phyloP scores from a whole-genome alignment of 2,797 vertebrate species.

The Tiaroga cobitis region DNA sequence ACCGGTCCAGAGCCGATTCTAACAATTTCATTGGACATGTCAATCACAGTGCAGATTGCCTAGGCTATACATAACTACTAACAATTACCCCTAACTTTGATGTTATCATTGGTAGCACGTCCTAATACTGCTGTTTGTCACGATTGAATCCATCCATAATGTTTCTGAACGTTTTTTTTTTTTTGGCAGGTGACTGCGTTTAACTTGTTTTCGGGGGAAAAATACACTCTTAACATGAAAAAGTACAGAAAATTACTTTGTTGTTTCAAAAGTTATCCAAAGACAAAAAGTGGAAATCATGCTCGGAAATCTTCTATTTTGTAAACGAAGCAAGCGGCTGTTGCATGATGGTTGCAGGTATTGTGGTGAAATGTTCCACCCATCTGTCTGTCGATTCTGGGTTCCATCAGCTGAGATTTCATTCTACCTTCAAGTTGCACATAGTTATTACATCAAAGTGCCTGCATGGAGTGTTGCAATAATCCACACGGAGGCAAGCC shows the following conservation, averaged over 20 bases:
- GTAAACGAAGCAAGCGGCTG: constrained; percentile 33
- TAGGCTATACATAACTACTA: neutral
- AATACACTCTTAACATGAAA: neutral
- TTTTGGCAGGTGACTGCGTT: no score
- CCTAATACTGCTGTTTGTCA: neutral
- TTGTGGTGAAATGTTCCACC: constrained; percentile 55
- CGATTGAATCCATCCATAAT: neutral
- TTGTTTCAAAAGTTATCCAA: neutral
- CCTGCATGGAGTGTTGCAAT: constrained; percentile 72
- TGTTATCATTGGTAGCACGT: neutral
- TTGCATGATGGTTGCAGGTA: constrained; percentile 33
- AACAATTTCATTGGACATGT: neutral
- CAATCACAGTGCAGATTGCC: neutral
- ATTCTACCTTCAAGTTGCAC: constrained; percentile 69
- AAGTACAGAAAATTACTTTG: neutral
- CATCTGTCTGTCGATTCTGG: constrained; percentile 64
- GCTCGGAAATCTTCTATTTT: constrained; percentile 18
- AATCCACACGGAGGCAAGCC: constrained; percentile 66
- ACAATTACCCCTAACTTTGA: neutral
- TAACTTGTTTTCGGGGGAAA: neutral
- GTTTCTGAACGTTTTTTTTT: neutral
- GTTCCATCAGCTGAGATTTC: constrained; percentile 68
- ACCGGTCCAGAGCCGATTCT: neutral
- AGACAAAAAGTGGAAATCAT: neutral
- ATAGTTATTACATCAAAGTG: constrained; percentile 77